Conservation (phyloP, 35 echinoderm and acorn worm species). For the Anneissia japonica region DNA sequence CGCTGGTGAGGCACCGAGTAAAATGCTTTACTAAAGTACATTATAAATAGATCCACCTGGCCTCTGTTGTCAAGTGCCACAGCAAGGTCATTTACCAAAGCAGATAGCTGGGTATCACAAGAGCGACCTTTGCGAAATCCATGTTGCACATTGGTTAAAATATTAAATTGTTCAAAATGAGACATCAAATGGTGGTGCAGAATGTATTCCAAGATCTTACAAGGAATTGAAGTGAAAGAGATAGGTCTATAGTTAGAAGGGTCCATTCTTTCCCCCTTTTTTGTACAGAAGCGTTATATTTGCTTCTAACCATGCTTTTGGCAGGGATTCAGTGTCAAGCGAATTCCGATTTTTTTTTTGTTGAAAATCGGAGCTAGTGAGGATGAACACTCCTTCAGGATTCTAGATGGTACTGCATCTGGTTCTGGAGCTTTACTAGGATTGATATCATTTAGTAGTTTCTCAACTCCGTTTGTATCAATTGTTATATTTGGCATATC, state of each 20-base stretch:
- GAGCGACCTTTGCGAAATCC: conserved; percentile 25
- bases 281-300: conserved; percentile 43
- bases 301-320: conserved; percentile 27
- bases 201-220: conserved; percentile 43
- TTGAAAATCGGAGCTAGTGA: conserved; percentile 33
- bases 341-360: conserved; percentile 25
- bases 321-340: conserved; percentile 20
- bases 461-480: conserved; percentile 11
- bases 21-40: conserved; percentile 62
- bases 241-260: conserved; percentile 34
- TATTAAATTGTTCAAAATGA: conserved; percentile 34
- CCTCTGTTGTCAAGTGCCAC: conserved; percentile 24
- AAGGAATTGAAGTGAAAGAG: conserved; percentile 25
- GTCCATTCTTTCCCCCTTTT: conserved; percentile 19
- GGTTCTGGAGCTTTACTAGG: conserved; percentile 45
- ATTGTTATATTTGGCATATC: conserved; percentile 7
- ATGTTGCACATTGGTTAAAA: conserved; percentile 34
- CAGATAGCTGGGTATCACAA: conserved; percentile 45
- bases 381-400: conserved; percentile 1
- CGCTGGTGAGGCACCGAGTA: conserved; percentile 40
- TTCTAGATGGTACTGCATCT: conserved; percentile 27
- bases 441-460: conserved; percentile 29
- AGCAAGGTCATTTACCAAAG: conserved; percentile 37
- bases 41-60: conserved; percentile 28
- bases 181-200: conserved; percentile 27